phyloP scores from a whole-genome alignment of 2,888 invertebrate genomes.

The Fragum sueziense region DNA sequence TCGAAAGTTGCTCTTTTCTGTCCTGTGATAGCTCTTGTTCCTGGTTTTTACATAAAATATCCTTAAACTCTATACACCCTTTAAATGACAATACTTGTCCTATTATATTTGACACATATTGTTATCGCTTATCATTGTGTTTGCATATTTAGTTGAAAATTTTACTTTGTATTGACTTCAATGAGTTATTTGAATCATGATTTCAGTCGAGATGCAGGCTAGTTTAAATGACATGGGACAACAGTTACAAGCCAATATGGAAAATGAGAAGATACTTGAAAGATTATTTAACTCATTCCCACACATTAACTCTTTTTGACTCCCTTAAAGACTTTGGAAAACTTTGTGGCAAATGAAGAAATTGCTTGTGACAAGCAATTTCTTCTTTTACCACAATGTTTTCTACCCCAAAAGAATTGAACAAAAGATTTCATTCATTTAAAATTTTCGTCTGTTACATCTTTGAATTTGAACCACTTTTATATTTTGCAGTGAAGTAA shows the following conservation, averaged over 20 bases:
- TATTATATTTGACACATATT: too few species aligned
- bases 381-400: background rate
- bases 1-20: too few species aligned
- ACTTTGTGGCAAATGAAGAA: background rate
- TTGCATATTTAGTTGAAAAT: too few species aligned
- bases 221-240: slow-evolving; percentile 16
- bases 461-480: background rate
- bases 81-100: too few species aligned
- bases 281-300: too few species aligned
- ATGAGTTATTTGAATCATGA: too few species aligned
- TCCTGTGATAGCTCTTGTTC: too few species aligned
- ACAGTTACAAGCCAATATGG: slow-evolving; percentile 11
- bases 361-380: background rate
- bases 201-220: slow-evolving; percentile 21
- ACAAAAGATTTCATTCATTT: background rate
- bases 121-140: too few species aligned
- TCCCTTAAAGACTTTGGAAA: background rate
- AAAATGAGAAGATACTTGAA: slow-evolving; percentile 12
- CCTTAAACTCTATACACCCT: too few species aligned
- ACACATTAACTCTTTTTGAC: too few species aligned
- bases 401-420: background rate
- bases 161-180: too few species aligned
- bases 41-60: too few species aligned
- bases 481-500: background rate
- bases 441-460: background rate